Percentiles rank a stretch among this genome's conserved stretches.
phyloP scores from a whole-genome alignment of 2,888 invertebrate genomes.

The Platerodrilus igneus region DNA sequence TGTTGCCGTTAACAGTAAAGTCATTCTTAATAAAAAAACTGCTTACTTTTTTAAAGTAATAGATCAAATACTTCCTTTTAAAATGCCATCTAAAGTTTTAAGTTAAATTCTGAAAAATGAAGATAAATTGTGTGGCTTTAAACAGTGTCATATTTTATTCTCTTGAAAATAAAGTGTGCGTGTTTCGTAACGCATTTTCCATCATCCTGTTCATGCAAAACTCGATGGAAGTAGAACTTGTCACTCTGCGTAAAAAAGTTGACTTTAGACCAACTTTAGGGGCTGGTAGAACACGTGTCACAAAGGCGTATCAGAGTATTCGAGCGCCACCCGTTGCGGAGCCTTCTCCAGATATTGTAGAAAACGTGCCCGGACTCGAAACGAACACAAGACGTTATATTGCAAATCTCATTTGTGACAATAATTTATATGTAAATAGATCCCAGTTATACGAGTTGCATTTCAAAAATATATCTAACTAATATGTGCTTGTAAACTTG shows the following conservation, averaged over 20 bases:
- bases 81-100: conserved; percentile 8
- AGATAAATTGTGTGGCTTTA: conserved; percentile 20
- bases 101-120: conserved; percentile 13
- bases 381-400: conserved; percentile 43
- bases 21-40: too few relatives aligned
- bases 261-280: conserved; percentile 39
- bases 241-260: conserved; percentile 40
- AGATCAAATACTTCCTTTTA: background rate
- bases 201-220: conserved; percentile 37
- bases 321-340: conserved; percentile 29
- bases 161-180: conserved; percentile 29
- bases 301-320: conserved; percentile 36
- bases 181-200: conserved; percentile 34
- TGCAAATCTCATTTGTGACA: conserved; percentile 49
- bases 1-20: too few relatives aligned
- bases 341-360: conserved; percentile 40
- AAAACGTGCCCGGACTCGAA: conserved; percentile 38
- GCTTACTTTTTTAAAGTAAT: too few relatives aligned
- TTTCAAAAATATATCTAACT: conserved; percentile 33
- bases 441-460: conserved; percentile 42
- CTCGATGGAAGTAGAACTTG: conserved; percentile 35
- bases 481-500: conserved; percentile 16
- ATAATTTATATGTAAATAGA: conserved; percentile 49
- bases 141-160: conserved; percentile 29
- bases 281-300: conserved; percentile 41